phyloP scores from a whole-genome alignment of 2,888 invertebrate genomes.

The Meta bourneti region DNA sequence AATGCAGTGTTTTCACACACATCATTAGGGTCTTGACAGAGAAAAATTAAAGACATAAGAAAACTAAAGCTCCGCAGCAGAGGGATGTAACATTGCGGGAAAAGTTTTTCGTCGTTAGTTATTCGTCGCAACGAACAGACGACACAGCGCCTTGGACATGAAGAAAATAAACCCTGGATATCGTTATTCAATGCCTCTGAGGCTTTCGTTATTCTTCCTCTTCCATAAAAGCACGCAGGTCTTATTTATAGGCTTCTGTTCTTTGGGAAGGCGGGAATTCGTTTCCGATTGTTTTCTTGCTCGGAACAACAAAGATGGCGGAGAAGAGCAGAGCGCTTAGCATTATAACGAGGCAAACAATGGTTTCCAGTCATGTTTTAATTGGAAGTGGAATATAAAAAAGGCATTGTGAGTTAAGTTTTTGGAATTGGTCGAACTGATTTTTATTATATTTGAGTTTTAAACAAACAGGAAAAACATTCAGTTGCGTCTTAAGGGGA shows the following conservation, averaged over 20 bases:
- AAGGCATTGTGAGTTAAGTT: too few species aligned
- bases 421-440: too few species aligned
- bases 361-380: not conserved
- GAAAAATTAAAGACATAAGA: constrained; percentile 11
- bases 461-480: too few species aligned
- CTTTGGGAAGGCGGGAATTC: not conserved
- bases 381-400: not conserved
- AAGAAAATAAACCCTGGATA: constrained; percentile 14
- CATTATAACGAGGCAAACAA: not conserved
- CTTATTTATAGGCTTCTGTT: not conserved
- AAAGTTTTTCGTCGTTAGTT: not conserved
- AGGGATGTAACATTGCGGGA: not conserved
- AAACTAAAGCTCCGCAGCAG: not conserved
- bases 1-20: not conserved
- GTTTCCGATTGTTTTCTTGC: not conserved
- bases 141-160: not conserved
- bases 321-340: not conserved
- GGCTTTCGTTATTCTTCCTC: not conserved
- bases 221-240: not conserved
- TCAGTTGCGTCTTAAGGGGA: too few species aligned
- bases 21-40: not conserved
- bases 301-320: not conserved
- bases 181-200: constrained; percentile 6
- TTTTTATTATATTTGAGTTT: too few species aligned
- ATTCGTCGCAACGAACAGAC: not conserved